phyloP scores from a whole-genome alignment of 2,888 invertebrate species.

The Troglohyphantes excavatus region DNA sequence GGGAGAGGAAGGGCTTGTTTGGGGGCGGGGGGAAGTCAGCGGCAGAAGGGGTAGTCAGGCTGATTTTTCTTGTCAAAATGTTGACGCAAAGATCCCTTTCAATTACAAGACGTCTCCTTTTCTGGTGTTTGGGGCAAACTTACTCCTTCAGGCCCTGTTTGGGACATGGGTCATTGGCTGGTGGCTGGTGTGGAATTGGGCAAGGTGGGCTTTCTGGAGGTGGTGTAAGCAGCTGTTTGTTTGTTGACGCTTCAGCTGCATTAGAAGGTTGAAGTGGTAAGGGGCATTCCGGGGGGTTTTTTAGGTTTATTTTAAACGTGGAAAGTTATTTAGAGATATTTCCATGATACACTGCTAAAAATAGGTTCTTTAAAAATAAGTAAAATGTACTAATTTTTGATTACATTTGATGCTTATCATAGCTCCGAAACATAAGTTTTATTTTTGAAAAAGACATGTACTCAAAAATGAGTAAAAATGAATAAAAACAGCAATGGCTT shows the following conservation, averaged over 20 bases:
- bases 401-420: too few species aligned
- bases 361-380: too few species aligned
- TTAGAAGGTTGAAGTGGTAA: too few species aligned
- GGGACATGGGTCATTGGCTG: neutral
- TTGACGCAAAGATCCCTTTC: conserved; percentile 69
- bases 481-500: too few species aligned
- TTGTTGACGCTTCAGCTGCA: neutral
- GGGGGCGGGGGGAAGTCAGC: conserved; percentile 23
- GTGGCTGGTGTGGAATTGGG: neutral
- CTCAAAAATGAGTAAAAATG: too few species aligned
- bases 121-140: conserved; percentile 27
- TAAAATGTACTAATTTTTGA: too few species aligned
- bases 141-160: neutral
- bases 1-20: conserved; percentile 20
- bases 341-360: too few species aligned
- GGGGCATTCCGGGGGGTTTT: too few species aligned
- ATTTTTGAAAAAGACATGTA: too few species aligned
- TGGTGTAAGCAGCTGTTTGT: neutral
- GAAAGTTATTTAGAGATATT: too few species aligned
- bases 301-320: too few species aligned
- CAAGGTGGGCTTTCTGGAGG: neutral
- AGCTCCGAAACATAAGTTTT: too few species aligned
- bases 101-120: conserved; percentile 62
- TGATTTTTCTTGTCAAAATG: conserved; percentile 72
- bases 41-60: conserved; percentile 41